phyloP scores from a whole-genome alignment of 2,797 vertebrate species.

The Sebastes paucispinis region DNA sequence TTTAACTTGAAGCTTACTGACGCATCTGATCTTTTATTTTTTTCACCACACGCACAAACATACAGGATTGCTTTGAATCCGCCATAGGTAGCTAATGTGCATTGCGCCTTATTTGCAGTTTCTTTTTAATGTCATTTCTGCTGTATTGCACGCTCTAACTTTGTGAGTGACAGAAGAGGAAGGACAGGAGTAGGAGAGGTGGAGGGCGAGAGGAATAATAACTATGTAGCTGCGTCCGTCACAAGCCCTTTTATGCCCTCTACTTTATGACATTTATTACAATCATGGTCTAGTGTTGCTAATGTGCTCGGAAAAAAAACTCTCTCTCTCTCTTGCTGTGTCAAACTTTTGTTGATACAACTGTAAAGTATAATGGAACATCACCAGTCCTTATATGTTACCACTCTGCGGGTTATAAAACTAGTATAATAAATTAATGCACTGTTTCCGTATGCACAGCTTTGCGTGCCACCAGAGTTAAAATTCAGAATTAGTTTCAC shows the following conservation, averaged over 20 bases:
- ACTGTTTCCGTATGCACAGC: background rate
- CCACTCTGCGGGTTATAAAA: background rate
- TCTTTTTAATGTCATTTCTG: constrained; percentile 17
- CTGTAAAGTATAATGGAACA: background rate
- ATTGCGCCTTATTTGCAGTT: background rate
- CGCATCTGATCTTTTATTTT: background rate
- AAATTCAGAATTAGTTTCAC: constrained; percentile 33
- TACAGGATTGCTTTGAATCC: background rate
- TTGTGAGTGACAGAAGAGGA: constrained; percentile 25
- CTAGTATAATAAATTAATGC: background rate
- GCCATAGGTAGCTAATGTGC: background rate
- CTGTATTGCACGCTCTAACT: background rate
- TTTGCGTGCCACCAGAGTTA: background rate
- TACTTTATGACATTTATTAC: constrained; percentile 37
- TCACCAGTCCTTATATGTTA: background rate
- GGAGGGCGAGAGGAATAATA: constrained; percentile 22
- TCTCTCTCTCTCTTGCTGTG: background rate
- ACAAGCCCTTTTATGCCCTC: constrained; percentile 10
- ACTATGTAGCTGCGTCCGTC: constrained; percentile 1
- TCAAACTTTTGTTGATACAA: background rate
- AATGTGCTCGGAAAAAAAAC: background rate
- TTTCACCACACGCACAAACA: background rate
- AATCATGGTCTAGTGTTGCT: constrained; percentile 3
- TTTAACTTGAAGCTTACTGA: constrained; percentile 31
- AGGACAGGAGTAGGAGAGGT: background rate